Conservation (phyloP, 2,888 invertebrate genomes). For the Luffia ferchaultella region DNA sequence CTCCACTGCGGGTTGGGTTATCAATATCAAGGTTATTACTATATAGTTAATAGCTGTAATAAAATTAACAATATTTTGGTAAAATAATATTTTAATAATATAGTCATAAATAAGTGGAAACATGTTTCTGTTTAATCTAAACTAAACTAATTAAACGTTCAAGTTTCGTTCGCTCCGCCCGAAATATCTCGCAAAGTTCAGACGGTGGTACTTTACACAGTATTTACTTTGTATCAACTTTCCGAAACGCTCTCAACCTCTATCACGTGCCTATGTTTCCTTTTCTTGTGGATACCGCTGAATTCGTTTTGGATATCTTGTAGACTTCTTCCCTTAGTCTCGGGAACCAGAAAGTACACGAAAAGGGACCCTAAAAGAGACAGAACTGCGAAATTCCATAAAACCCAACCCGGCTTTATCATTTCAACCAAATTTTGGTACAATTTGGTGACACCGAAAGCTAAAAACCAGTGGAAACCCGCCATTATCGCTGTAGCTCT, state of each 20-base stretch:
- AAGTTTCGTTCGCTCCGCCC: not conserved
- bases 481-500: conserved; percentile 74
- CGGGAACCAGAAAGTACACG: conserved; percentile 72
- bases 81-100: not conserved
- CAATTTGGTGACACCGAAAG: conserved; percentile 69
- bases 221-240: conserved; percentile 18
- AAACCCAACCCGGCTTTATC: conserved; percentile 68
- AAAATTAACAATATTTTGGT: not conserved
- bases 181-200: not conserved
- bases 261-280: conserved; percentile 50
- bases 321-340: conserved; percentile 68
- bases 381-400: conserved; percentile 71
- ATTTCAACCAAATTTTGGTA: conserved; percentile 66
- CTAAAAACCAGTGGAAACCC: conserved; percentile 74
- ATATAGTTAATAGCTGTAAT: too few relatives aligned
- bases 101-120: not conserved
- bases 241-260: conserved; percentile 46
- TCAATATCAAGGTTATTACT: too few relatives aligned
- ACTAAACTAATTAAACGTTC: not conserved
- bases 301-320: conserved; percentile 64
- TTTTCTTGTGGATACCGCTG: conserved; percentile 45
- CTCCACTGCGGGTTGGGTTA: too few relatives aligned
- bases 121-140: not conserved
- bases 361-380: conserved; percentile 69
- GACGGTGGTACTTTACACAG: not conserved